Conservation (phyloP, 2,797 vertebrate genomes). For the Oryzias dopingdopingensis region DNA sequence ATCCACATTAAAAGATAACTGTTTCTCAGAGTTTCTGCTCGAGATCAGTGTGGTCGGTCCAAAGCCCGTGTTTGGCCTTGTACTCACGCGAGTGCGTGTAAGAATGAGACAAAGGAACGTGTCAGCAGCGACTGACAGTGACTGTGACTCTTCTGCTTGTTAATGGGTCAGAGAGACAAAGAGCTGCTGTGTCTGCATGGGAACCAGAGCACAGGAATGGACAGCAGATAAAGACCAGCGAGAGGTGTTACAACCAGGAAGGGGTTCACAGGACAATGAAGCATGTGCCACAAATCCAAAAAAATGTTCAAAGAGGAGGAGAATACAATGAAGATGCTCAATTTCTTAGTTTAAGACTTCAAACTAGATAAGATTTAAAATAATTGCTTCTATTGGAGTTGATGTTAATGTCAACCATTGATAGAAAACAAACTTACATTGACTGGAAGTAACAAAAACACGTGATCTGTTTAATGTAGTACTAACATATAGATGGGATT, state of each 20-base stretch:
- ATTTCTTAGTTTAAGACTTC: too few relatives aligned
- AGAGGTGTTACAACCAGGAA: constrained; percentile 38
- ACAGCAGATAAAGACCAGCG: constrained; percentile 29
- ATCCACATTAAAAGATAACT: not conserved
- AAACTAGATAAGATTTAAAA: too few relatives aligned
- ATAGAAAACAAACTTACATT: too few relatives aligned
- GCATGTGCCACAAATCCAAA: not conserved
- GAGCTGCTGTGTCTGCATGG: constrained; percentile 64
- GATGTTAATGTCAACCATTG: too few relatives aligned
- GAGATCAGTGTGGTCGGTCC: constrained; percentile 33
- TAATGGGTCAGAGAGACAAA: constrained; percentile 65
- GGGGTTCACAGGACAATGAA: not conserved
- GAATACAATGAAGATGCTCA: too few relatives aligned
- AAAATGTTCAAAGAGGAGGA: not conserved
- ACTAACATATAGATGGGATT: too few relatives aligned
- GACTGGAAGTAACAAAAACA: too few relatives aligned
- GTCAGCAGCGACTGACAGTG: constrained; percentile 39
- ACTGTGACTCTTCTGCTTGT: constrained; percentile 42
- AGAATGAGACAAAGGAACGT: constrained; percentile 37
- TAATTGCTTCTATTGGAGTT: too few relatives aligned
- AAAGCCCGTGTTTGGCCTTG: not conserved
- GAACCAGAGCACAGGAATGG: constrained; percentile 41
- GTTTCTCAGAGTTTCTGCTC: constrained; percentile 4
- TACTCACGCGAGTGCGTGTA: not conserved
- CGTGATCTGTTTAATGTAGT: too few relatives aligned